These are phyloP conservation scores for Pyxicephalus adspersus DNA, from an alignment of 2,113 vertebrate genomes.

Conservation along the genomic window DNA sequence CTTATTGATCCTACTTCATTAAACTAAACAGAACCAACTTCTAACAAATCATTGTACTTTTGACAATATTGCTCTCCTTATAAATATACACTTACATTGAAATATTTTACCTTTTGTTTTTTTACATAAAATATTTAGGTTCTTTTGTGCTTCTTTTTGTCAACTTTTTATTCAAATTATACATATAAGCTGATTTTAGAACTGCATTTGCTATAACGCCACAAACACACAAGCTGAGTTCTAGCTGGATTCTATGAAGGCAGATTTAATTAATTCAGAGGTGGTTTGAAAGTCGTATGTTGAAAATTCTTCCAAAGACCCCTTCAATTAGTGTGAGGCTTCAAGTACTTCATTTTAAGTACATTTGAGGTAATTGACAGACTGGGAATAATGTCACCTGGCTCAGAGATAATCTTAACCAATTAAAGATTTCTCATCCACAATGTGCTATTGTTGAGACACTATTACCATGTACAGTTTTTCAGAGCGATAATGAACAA, in stretches of 20 bases:
- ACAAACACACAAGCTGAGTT: neutral
- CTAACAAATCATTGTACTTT: too few relatives aligned
- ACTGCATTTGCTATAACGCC: neutral
- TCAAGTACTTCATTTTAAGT: constrained; percentile 28
- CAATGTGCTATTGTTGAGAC: neutral
- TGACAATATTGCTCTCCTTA: too few relatives aligned
- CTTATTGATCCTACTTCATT: too few relatives aligned
- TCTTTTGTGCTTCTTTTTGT: neutral
- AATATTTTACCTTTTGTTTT: too few relatives aligned
- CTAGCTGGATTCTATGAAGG: neutral
- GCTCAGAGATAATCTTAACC: constrained; percentile 6
- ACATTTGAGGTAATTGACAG: constrained; percentile 1
- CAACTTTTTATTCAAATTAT: neutral
- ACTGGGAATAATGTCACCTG: constrained; percentile 7
- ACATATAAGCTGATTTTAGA: neutral
- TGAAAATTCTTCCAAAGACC: neutral
- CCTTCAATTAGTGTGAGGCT: constrained; percentile 32
- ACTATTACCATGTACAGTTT: neutral
- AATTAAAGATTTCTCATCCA: neutral
- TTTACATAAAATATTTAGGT: too few relatives aligned
- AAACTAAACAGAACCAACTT: too few relatives aligned
- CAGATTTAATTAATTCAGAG: constrained; percentile 4
- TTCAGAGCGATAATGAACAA: neutral
- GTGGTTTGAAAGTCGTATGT: constrained; percentile 22
- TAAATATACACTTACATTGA: too few relatives aligned